These are phyloP conservation scores for Spodoptera exigua DNA, from an alignment of 2,888 invertebrate genomes.

Conservation along the genomic window DNA sequence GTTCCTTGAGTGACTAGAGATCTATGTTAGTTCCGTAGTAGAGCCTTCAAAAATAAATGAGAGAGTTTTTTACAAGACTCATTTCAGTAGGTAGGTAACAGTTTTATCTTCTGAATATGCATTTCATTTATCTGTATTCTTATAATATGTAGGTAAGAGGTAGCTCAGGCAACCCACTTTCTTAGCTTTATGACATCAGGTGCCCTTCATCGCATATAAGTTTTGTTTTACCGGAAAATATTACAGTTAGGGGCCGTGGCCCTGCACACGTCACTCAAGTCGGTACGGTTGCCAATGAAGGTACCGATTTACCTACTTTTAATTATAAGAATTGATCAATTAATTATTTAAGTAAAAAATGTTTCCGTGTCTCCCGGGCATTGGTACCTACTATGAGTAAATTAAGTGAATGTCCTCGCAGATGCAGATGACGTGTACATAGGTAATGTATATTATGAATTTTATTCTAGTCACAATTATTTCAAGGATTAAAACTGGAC, in stretches of 20 bases:
- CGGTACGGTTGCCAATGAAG: constrained; percentile 3
- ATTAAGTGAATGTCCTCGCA: constrained; percentile 35
- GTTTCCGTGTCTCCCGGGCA: constrained; percentile 39
- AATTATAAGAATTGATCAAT: constrained; percentile 31
- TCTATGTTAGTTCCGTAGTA: too few relatives aligned
- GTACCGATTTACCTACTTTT: constrained; percentile 13
- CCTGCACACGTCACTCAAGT: constrained; percentile 3
- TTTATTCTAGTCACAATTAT: constrained; percentile 11
- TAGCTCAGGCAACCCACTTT: constrained; percentile 20
- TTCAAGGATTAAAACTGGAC: constrained; percentile 31
- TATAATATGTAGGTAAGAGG: too few relatives aligned
- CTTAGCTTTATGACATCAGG: constrained; percentile 15
- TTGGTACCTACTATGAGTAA: constrained; percentile 13
- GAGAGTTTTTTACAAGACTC: too few relatives aligned
- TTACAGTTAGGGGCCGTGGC: neutral
- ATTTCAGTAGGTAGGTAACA: too few relatives aligned
- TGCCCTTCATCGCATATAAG: constrained; percentile 26
- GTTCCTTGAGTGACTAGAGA: too few relatives aligned
- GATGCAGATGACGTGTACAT: constrained; percentile 3
- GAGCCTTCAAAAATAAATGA: too few relatives aligned
- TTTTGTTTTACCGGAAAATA: constrained; percentile 27
- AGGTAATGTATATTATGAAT: constrained; percentile 14
- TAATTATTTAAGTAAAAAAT: constrained; percentile 24
- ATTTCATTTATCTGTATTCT: neutral
- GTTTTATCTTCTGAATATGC: neutral